Base-by-base conservation (phyloP, 2,113 vertebrate species). In the Ceyx margarethae region DNA sequence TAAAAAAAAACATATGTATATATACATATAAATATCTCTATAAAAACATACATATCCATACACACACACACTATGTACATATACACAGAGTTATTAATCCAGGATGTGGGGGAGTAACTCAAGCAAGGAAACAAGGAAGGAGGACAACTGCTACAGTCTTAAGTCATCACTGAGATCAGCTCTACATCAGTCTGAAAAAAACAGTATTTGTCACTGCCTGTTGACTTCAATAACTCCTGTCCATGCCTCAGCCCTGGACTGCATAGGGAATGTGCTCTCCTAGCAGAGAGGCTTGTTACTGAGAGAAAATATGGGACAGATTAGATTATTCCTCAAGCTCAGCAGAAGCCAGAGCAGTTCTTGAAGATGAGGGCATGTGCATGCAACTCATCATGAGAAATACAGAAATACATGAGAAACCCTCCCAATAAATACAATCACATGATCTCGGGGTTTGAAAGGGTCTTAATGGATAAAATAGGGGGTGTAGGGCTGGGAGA, bases 281-380 rank as follows among this genome's bases (percentile, higher is more conserved):
- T 23, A 61, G 19, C 13, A 61, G 6, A 46, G 37, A 43, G 11
- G 16, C 13, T 89, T 3, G 1, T 37, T 57, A 17, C 2, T 26
- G 29, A 62, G 6, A 71, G 13, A 21, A 60, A 43, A 31, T 2
- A 7, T 16, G 13, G 31, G 37, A 58, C 20, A 84, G 40, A 60
- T 46, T 3, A 6, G 23, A 43, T 51, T 73, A 31, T 35, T 26
- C 50, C 45, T 76, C 2, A 76, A 53, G 23, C 20, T 73, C 71
- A 73, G 82, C 1, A 73, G 29, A 76, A 75, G 29, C 21, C 61
- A 50, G 68, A 17, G 13, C 5, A 50, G 2, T 28, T 56, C 21
- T 62, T 4, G 2, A 10, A 21, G 40, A 53, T 2, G 1, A 57
- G 35, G 17, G 6, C 33, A 3, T 11, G 19, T 3, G 20, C 3